A percentile compares a stretch with the other conserved stretches of the same genome.
These are phyloP conservation scores for Dryocosmus kuriphilus DNA, from an alignment of 2,888 invertebrate species.

Conservation along the genomic window DNA sequence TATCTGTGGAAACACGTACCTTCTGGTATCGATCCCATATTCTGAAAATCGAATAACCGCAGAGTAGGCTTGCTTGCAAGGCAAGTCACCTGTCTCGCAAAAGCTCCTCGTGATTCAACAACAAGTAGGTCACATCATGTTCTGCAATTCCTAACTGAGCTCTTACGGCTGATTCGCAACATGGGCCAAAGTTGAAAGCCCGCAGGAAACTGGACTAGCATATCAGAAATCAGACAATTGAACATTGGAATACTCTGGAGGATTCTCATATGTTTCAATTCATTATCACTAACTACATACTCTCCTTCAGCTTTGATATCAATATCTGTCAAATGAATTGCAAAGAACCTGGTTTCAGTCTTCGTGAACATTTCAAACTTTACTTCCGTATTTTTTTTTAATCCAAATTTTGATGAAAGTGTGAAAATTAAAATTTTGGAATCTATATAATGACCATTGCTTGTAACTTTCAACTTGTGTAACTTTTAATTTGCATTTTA, in stretches of 20 bases:
- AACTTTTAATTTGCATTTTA: neutral
- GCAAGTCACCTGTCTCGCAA: conserved; percentile 36
- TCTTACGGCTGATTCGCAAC: conserved; percentile 35
- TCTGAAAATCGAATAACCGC: conserved; percentile 34
- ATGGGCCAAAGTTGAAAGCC: conserved; percentile 40
- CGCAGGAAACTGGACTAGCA: conserved; percentile 36
- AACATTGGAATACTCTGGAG: conserved; percentile 1
- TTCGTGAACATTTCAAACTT: too few species aligned
- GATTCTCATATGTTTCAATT: conserved; percentile 12
- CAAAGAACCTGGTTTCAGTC: too few species aligned
- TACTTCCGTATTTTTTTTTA: too few species aligned
- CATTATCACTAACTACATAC: neutral
- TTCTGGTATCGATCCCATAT: conserved; percentile 32
- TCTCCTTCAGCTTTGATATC: neutral
- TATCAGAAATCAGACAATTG: conserved; percentile 34
- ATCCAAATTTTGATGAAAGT: too few species aligned
- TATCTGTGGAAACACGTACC: neutral
- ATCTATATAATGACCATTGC: too few species aligned
- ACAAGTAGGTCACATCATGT: conserved; percentile 39
- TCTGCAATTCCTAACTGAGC: conserved; percentile 36
- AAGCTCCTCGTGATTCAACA: conserved; percentile 11
- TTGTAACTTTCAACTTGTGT: neutral
- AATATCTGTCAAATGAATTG: neutral
- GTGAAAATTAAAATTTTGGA: too few species aligned
- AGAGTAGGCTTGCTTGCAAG: conserved; percentile 15